Evolutionary conservation across 2,797 vertebrate species (phyloP).

Genomic region (Myotis daubentonii): DNA sequence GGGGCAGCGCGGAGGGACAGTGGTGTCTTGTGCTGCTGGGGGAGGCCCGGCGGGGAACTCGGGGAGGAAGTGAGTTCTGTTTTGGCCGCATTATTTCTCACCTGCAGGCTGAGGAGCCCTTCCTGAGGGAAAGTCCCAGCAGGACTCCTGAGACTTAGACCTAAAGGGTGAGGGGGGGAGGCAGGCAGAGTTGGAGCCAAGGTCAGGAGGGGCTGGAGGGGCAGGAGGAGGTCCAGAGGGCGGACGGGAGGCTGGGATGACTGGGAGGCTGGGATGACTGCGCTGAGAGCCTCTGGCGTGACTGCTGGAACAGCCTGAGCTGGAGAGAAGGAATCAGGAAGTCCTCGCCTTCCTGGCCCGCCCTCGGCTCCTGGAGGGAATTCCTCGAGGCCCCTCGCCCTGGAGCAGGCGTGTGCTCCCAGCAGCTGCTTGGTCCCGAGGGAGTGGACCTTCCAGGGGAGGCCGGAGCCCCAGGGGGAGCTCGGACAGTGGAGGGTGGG

Average conservation of each 20-base stretch:
- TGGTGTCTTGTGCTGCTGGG: neutral
- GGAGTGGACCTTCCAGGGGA: neutral
- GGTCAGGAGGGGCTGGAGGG: no score
- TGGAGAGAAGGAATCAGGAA: neutral
- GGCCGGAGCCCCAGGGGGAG: neutral
- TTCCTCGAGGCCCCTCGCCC: neutral
- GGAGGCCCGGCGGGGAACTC: neutral
- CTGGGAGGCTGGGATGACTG: neutral
- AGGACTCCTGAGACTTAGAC: no score
- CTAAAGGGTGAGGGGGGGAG: neutral
- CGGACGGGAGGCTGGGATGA: neutral
- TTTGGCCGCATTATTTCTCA: neutral
- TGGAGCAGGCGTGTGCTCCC: neutral
- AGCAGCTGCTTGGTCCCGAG: neutral
- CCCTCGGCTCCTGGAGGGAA: neutral
- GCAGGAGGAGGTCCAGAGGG: neutral
- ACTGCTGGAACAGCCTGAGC: neutral
- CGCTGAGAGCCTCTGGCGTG: neutral
- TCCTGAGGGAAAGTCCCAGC: neutral
- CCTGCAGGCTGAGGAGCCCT: neutral
- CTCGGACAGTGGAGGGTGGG: neutral
- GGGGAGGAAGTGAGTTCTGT: neutral
- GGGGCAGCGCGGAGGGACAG: no score
- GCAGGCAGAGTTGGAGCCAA: neutral
- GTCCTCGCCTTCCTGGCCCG: neutral